Conservation (phyloP, 2,888 invertebrate species). For the Sympetrum striolatum region DNA sequence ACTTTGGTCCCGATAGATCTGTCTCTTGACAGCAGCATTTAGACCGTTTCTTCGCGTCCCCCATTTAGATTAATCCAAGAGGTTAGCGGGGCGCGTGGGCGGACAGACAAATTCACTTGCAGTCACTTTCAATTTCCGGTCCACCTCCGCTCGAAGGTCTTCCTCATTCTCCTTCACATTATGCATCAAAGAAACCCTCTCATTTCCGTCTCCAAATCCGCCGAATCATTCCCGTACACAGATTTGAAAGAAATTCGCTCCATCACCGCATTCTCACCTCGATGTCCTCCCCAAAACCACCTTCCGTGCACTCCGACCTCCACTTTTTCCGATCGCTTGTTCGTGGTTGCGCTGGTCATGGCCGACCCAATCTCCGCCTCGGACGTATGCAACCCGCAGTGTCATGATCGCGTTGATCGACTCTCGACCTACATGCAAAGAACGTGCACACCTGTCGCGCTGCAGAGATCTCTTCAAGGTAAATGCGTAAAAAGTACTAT, state of each 20-base stretch:
- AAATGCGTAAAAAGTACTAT: neutral
- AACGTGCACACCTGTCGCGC: neutral
- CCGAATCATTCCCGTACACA: neutral
- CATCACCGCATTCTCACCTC: neutral
- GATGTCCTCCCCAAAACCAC: neutral
- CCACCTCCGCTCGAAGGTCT: neutral
- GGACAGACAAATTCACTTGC: too few species aligned
- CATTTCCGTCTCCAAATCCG: neutral
- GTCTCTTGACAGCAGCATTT: too few species aligned
- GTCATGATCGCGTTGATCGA: neutral
- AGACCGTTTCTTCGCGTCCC: too few species aligned
- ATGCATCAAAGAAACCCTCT: neutral
- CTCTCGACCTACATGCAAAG: neutral
- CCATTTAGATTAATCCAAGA: too few species aligned
- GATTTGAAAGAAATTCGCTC: neutral
- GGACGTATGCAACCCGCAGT: neutral
- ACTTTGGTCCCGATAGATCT: too few species aligned
- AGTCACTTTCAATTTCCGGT: neutral
- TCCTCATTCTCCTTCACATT: neutral
- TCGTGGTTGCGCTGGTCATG: neutral
- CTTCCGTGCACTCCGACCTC: neutral
- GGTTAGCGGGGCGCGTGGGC: too few species aligned
- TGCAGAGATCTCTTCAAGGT: neutral
- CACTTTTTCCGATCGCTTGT: neutral
- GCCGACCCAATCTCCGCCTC: neutral